A percentile compares a stretch with the other conserved stretches of the same genome.
phyloP scores from a whole-genome alignment of 2,113 vertebrate genomes.

The Microtus pennsylvanicus region DNA sequence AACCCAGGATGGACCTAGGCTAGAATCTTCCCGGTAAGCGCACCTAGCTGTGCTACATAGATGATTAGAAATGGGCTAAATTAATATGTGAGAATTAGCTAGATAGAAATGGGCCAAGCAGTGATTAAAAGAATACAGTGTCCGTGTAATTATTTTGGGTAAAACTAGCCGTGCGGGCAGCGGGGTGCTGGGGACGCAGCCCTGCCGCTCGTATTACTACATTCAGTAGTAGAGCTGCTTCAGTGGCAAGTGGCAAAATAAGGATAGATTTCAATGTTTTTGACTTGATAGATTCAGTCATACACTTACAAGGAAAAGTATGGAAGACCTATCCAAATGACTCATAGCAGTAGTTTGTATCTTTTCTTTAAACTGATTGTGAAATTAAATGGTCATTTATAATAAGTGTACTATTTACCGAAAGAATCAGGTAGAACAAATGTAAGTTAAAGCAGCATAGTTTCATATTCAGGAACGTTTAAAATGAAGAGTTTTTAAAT shows the following conservation, averaged over 20 bases:
- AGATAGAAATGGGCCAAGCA: too few relatives aligned
- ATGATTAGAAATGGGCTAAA: too few relatives aligned
- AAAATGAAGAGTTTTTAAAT: neutral
- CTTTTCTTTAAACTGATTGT: neutral
- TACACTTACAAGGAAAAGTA: neutral
- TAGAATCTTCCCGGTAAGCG: too few relatives aligned
- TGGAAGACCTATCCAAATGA: neutral
- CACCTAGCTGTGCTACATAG: too few relatives aligned
- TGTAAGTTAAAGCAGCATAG: slow-evolving; percentile 39
- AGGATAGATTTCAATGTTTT: neutral
- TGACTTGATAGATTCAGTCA: slow-evolving; percentile 11
- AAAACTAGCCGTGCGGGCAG: too few relatives aligned
- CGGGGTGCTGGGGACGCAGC: too few relatives aligned
- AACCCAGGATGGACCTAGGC: too few relatives aligned
- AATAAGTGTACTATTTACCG: neutral
- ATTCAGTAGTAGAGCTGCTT: neutral
- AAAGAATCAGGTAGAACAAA: neutral
- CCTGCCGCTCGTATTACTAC: too few relatives aligned
- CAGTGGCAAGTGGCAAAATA: slow-evolving; percentile 4
- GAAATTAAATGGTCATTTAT: neutral
- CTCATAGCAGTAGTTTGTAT: neutral
- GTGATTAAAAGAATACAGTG: too few relatives aligned
- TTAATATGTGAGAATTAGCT: too few relatives aligned
- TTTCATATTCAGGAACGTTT: neutral
- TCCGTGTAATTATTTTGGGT: too few relatives aligned